Evolutionary conservation across 2,888 invertebrate species (phyloP), one percentile per base, ranked within the genome.

Genomic region (Xestia xanthographa): DNA sequence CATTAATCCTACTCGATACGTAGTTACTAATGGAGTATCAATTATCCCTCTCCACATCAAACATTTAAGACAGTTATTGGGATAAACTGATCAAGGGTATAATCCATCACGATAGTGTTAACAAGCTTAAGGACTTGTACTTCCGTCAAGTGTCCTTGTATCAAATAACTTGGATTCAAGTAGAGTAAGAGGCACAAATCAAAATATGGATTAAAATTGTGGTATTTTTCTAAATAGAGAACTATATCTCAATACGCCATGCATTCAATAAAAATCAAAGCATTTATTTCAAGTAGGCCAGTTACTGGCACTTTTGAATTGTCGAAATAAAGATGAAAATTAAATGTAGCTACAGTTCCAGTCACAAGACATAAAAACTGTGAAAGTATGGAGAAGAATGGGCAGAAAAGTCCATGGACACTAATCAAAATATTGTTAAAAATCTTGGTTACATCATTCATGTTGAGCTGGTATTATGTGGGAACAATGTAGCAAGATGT

Each of bases 21-120:
- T 67, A 29, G 17, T 11, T 48, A 62, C 69, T 85, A 85, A 83
- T 81, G 82, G 82, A 72, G 45, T 85, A 72, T 67, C 82, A 81
- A 85, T 83, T 82, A 83, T 60, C 72, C 69, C 67, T 67, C 53
- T 63, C 60, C 45, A n/a, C 53, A 72, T 81, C 82, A 81, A 76
- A 72, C 38, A 70, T 70, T 80, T 50, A 60, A 41, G 56, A 71
- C 45, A 74, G 62, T 79, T 50, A 83, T 73, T 66, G 84, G 80
- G 38, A 62, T 69, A 69, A 69, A 34, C 34, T 45, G 26, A 71
- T 63, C 29, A 60, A 65, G 79, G 56, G 66, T 29, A 78, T 83
- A 67, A 79, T 80, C 67, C 58, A 83, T 83, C 56, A 81, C 38
- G 65, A 62, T 66, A 50, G 67, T 67, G 50, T 48, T 70, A 79